Evolutionary conservation across 1,140 invertebrate genomes (phyloP), one percentile per base, ranked within the genome.

Genomic region (Hyposmocoma kahamanoa): DNA sequence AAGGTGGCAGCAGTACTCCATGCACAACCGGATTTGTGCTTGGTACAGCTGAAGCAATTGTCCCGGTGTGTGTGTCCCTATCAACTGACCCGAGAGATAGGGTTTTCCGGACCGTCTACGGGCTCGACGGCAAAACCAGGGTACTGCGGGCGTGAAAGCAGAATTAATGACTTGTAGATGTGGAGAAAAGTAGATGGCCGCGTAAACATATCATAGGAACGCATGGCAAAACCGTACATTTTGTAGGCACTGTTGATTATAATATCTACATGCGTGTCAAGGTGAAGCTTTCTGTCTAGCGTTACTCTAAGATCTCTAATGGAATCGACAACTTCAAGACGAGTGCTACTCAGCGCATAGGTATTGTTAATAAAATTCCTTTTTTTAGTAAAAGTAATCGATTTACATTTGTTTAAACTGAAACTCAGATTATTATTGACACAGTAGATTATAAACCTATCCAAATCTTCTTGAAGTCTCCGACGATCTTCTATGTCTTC

Each of bases 161-260:
- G n/a, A n/a, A n/a, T n/a, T n/a, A n/a, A n/a, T n/a, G n/a, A n/a
- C 13, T 51, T 51, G 11, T 51, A 56, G 4, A 56, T 18, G 26
- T 48, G 34, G 17, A 49, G 13, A 30, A 42, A 57, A 36, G 46
- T 49, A 4, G 47, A 46, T 1, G 20, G 19, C 20, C 39, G 20
- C 10, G 15, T 44, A 46, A 57, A 57, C 5, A 44, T 13, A 22
- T 3, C 20, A 11, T 42, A 45, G 8, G 15, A 21, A 8, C 54
- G 11, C 41, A 56, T 52, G 2, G 49, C 45, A 49, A 56, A 56
- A 5, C 46, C 49, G 42, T 41, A 56, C 49, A 56, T 49, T 42
- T 52, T 44, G 24, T 32, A 56, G 10, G 46, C 49, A 1, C 24
- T 57, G 17, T 48, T 34, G n/a, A 52, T 28, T 41, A 52, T 57